phyloP scores from a whole-genome alignment of 2,113 vertebrate genomes.

The Panurus biarmicus region DNA sequence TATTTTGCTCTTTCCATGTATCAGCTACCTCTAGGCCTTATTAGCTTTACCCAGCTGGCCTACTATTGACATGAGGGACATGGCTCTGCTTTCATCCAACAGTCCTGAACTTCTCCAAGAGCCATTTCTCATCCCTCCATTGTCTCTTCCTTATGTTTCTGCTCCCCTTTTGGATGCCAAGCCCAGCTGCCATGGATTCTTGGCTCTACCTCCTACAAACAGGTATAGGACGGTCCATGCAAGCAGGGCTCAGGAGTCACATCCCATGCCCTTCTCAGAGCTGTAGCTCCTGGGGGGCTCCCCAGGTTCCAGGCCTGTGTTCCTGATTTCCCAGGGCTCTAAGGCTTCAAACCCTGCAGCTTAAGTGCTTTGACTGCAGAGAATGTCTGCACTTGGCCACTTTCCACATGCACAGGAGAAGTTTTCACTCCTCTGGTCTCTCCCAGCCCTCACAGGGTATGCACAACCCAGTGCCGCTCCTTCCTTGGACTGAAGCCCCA shows the following conservation, averaged over 20 bases:
- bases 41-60: not conserved
- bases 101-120: not conserved
- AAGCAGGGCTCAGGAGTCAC: not conserved
- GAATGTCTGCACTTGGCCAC: too few species aligned
- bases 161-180: not conserved
- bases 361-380: too few species aligned
- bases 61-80: not conserved
- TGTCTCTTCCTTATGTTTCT: not conserved
- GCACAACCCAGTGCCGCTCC: too few species aligned
- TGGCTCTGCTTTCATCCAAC: not conserved
- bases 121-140: not conserved
- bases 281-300: too few species aligned
- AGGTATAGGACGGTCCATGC: fast-evolving
- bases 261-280: not conserved
- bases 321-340: too few species aligned
- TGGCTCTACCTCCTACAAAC: not conserved
- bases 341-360: too few species aligned
- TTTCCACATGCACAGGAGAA: too few species aligned
- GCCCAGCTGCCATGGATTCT: not conserved
- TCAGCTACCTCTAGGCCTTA: not conserved
- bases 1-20: not conserved
- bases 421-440: too few species aligned
- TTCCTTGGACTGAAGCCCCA: not conserved
- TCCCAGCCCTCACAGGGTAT: too few species aligned
- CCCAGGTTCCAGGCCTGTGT: too few species aligned